Percentiles rank a stretch among this genome's conserved stretches.
phyloP scores from a whole-genome alignment of 2,113 vertebrate species.

The Peromyscus californicus region DNA sequence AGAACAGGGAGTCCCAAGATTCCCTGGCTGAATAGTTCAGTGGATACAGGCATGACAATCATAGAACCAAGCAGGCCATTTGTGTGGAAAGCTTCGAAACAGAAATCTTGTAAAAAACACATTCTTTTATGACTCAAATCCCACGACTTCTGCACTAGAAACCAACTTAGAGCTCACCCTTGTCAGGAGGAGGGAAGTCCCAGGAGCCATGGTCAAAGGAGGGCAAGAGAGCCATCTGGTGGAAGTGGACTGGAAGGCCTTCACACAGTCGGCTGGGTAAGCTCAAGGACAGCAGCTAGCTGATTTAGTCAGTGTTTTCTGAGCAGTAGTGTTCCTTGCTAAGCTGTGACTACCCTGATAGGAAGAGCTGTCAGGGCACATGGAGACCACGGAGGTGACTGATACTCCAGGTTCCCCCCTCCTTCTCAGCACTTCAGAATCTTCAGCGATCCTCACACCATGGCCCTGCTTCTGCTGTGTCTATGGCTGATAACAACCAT shows the following conservation, averaged over 20 bases:
- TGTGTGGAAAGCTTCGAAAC: background rate
- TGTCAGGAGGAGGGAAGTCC: background rate
- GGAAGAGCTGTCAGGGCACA: background rate
- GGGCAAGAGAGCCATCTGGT: constrained; percentile 27
- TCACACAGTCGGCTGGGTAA: background rate
- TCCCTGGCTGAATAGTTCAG: too few relatives aligned
- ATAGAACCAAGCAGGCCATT: background rate
- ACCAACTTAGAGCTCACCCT: background rate
- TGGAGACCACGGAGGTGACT: background rate
- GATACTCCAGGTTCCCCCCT: background rate
- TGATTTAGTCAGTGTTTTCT: background rate
- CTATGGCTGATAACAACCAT: too few relatives aligned
- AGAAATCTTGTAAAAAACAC: background rate
- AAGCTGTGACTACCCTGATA: background rate
- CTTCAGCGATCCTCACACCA: background rate
- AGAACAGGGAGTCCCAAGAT: background rate
- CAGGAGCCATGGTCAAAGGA: background rate
- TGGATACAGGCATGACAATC: too few relatives aligned
- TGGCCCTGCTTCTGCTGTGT: background rate
- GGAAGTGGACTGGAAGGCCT: background rate
- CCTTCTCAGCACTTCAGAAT: background rate
- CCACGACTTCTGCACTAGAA: background rate
- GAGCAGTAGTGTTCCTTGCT: background rate
- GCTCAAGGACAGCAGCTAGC: too few relatives aligned
- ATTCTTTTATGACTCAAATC: background rate